Percentiles rank a stretch among this genome's conserved stretches.
Conservation (phyloP, 2,888 invertebrate genomes). For the Leptinotarsa rubiginosa region DNA sequence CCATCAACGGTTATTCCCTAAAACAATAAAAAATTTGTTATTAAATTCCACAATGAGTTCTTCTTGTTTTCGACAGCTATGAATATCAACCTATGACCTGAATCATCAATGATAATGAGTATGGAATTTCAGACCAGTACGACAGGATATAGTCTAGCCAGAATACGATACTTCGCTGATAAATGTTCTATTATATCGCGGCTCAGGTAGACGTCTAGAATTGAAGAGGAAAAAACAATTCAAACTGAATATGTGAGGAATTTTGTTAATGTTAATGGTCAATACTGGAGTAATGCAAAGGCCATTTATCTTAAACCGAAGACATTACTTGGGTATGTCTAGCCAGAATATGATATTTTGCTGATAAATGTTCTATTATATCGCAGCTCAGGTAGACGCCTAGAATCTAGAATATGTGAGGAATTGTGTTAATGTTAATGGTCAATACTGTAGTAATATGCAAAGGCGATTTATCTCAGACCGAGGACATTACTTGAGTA, state of each 20-base stretch:
- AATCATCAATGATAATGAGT: not conserved
- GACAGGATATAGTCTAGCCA: conserved; percentile 3
- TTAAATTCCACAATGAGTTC: not conserved
- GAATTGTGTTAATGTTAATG: too few species aligned
- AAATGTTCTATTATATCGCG: conserved; percentile 2
- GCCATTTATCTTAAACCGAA: too few species aligned
- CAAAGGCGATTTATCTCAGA: too few species aligned
- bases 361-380: conserved; percentile 9
- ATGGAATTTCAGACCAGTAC: not conserved
- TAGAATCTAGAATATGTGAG: too few species aligned
- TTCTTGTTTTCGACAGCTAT: not conserved
- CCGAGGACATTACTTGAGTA: too few species aligned
- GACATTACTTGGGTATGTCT: not conserved
- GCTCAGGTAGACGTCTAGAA: too few species aligned
- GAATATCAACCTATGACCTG: not conserved
- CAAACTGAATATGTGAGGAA: too few species aligned
- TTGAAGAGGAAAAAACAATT: too few species aligned
- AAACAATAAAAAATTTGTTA: conserved; percentile 8
- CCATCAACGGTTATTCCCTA: not conserved
- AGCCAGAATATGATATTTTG: conserved; percentile 1
- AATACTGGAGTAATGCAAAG: too few species aligned
- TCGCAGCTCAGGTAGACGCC: not conserved
- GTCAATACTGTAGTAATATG: too few species aligned
- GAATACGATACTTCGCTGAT: conserved; percentile 10
- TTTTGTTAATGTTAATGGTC: too few species aligned